Evolutionary conservation across 1,140 invertebrate genomes (phyloP).

Genomic region (Drosophila truncata): DNA sequence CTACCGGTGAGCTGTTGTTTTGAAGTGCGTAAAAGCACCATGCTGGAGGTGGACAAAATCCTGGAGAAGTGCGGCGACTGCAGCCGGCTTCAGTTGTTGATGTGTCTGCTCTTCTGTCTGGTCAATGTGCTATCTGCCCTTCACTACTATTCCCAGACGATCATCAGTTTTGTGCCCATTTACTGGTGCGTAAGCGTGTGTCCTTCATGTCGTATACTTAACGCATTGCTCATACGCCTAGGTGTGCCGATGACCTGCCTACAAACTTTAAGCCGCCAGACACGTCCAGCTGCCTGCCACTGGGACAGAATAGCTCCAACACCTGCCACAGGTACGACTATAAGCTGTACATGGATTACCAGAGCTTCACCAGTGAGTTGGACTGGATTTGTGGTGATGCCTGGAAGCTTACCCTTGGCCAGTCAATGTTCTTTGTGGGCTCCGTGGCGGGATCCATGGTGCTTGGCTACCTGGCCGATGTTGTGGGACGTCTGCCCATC

Average conservation of each 20-base stretch:
- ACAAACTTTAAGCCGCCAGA: conserved; percentile 1
- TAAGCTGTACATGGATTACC: conserved; percentile 71
- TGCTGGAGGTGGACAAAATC: conserved; percentile 84
- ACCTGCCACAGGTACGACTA: conserved; percentile 62
- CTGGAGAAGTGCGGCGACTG: conserved; percentile 88
- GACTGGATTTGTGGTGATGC: conserved; percentile 87
- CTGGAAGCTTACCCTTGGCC: conserved; percentile 87
- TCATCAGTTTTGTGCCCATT: conserved; percentile 86
- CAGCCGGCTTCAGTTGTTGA: conserved; percentile 87
- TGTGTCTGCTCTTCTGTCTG: conserved; percentile 87
- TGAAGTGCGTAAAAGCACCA: conserved; percentile 20
- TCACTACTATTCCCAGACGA: conserved; percentile 87
- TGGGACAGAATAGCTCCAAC: conserved; percentile 5
- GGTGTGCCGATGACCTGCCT: conserved; percentile 58
- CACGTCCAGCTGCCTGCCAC: conserved; percentile 52
- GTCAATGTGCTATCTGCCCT: conserved; percentile 86
- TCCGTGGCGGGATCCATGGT: conserved; percentile 87
- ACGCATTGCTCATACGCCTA: conserved; percentile 37
- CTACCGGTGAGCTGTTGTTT: background rate
- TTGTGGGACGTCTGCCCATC: conserved; percentile 87
- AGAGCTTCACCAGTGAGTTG: conserved; percentile 76
- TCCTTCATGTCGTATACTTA: conserved; percentile 16
- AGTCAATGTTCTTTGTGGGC: conserved; percentile 88
- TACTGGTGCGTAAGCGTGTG: conserved; percentile 77
- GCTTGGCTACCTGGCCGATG: conserved; percentile 87